These are phyloP conservation scores for Dryoscopus gambensis DNA, from an alignment of 2,113 vertebrate genomes.

Conservation along the genomic window DNA sequence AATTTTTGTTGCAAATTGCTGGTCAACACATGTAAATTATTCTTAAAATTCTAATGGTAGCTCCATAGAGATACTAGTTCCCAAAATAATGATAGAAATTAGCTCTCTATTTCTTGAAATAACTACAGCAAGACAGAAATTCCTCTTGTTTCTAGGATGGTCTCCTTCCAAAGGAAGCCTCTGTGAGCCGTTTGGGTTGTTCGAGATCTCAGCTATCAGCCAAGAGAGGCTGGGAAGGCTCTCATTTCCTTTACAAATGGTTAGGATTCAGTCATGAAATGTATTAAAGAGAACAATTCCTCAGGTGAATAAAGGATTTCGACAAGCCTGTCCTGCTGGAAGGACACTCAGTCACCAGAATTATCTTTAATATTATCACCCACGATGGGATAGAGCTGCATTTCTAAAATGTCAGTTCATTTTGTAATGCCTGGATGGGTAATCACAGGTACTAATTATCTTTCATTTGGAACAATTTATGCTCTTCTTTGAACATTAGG, in stretches of 20 bases:
- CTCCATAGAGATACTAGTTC: not conserved
- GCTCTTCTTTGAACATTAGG: constrained; percentile 5
- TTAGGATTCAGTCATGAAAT: constrained; percentile 6
- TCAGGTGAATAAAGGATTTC: constrained; percentile 53
- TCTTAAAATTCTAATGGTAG: not conserved
- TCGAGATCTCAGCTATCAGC: not conserved
- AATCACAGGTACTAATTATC: constrained; percentile 48
- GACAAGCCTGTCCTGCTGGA: constrained; percentile 38
- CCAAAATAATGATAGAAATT: not conserved
- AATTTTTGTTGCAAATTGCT: not conserved
- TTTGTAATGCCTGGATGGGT: constrained; percentile 1
- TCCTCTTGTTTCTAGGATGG: not conserved
- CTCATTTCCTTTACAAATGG: constrained; percentile 29
- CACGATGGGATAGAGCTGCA: not conserved
- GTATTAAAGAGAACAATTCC: constrained; percentile 25
- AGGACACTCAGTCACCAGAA: constrained; percentile 45
- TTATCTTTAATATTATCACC: constrained; percentile 52
- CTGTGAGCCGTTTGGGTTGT: not conserved
- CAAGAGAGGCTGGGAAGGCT: not conserved
- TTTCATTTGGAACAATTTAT: constrained; percentile 16
- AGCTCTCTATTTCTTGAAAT: not conserved
- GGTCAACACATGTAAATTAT: not conserved
- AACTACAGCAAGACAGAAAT: not conserved
- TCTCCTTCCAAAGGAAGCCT: not conserved
- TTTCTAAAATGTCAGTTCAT: constrained; percentile 57